phyloP scores from a whole-genome alignment of 2,797 vertebrate species.

The Acrocephalus scirpaceus region DNA sequence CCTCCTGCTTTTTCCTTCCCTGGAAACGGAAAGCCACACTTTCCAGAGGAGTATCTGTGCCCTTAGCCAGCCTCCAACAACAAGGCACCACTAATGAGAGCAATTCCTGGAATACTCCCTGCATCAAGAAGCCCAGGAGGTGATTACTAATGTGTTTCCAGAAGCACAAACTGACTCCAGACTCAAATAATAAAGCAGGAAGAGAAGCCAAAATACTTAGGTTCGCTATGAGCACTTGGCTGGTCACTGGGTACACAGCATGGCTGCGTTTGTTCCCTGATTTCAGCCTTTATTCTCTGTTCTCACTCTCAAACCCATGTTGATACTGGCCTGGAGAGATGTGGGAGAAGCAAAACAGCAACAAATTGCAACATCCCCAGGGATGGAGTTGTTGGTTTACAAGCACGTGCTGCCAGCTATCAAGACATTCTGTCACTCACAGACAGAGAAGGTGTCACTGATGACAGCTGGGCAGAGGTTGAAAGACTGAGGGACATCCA shows the following conservation, averaged over 20 bases:
- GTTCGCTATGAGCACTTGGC: neutral
- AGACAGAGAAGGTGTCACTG: neutral
- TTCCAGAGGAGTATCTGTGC: neutral
- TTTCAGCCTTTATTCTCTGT: neutral
- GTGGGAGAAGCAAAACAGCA: neutral
- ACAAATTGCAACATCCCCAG: neutral
- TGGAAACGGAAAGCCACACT: neutral
- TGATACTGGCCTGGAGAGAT: neutral
- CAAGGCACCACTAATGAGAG: neutral
- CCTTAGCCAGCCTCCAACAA: neutral
- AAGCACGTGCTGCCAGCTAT: neutral
- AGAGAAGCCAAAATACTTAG: neutral
- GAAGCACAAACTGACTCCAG: neutral
- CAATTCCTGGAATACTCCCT: neutral
- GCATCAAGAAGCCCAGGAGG: neutral
- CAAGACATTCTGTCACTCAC: neutral
- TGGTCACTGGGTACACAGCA: rapidly evolving
- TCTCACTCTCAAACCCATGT: neutral
- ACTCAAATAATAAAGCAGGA: neutral
- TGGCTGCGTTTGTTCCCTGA: neutral
- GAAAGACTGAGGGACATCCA: neutral
- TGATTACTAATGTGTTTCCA: neutral
- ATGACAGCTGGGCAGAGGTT: neutral
- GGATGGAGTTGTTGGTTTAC: neutral
- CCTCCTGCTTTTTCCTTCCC: neutral